These are phyloP conservation scores for Drosophila persimilis DNA, from an alignment of 1,140 invertebrate species.

Conservation along the genomic window DNA sequence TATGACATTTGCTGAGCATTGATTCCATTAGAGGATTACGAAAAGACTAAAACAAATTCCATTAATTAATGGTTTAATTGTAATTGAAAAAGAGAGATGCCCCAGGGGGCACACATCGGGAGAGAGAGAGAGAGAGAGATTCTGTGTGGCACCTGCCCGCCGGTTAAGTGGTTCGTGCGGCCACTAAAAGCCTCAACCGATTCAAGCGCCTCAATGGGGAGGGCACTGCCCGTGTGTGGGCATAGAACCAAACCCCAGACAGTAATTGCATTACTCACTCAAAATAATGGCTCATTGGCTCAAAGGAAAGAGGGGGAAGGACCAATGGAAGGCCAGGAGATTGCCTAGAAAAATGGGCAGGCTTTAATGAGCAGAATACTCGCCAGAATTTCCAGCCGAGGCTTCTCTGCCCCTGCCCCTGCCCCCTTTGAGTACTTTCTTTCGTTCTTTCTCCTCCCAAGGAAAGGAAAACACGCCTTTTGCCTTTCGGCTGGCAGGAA, in stretches of 20 bases:
- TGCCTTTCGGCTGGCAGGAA: neutral
- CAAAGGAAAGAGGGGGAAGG: neutral
- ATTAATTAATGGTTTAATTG: conserved; percentile 57
- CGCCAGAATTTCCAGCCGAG: neutral
- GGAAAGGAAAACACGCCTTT: conserved; percentile 11
- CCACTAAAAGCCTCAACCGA: conserved; percentile 31
- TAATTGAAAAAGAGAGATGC: conserved; percentile 27
- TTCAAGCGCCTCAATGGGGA: conserved; percentile 11
- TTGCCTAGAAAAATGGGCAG: no score
- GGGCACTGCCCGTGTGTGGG: neutral
- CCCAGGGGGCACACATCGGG: neutral
- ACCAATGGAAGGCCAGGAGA: no score
- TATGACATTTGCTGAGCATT: conserved; percentile 22
- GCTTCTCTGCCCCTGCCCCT: neutral
- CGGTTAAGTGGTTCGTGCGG: neutral
- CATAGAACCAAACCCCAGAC: conserved; percentile 29
- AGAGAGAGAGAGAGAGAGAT: neutral
- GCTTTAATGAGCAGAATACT: conserved; percentile 29
- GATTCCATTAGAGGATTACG: conserved; percentile 15
- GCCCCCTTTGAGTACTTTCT: neutral
- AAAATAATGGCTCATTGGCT: conserved; percentile 61
- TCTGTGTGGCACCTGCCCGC: neutral
- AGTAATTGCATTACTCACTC: conserved; percentile 65
- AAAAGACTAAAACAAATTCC: neutral
- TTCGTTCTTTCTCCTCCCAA: neutral